Evolutionary conservation across 2,888 invertebrate genomes (phyloP).

Genomic region (Chrysodeixis includens): DNA sequence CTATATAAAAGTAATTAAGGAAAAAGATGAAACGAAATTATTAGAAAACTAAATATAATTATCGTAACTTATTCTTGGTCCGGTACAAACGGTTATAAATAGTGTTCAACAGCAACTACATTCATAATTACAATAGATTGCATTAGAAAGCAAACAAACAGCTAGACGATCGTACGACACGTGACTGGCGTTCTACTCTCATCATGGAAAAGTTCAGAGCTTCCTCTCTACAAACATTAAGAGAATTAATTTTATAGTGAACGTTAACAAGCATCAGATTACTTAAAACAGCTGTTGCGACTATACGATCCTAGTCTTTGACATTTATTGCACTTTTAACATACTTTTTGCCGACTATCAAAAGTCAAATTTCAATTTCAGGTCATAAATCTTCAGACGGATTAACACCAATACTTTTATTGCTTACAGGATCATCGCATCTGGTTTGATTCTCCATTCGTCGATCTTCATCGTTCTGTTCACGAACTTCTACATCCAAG

Average conservation of each 20-base stretch:
- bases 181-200: neutral
- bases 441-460: slow-evolving; percentile 93
- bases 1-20: no score
- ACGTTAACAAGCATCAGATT: neutral
- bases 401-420: slow-evolving; percentile 5
- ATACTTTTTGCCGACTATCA: neutral
- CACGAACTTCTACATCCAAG: slow-evolving; percentile 96
- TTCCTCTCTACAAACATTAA: neutral
- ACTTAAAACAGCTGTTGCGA: neutral
- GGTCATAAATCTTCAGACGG: neutral
- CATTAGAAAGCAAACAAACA: slow-evolving; percentile 3
- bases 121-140: neutral
- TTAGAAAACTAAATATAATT: neutral
- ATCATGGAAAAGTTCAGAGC: neutral
- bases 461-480: slow-evolving; percentile 97
- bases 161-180: neutral
- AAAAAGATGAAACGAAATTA: no score
- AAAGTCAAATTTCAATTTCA: neutral
- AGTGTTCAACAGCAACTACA: neutral
- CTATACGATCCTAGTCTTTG: neutral
- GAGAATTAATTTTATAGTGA: neutral
- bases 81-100: neutral
- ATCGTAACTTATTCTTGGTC: neutral
- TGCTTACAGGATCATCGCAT: slow-evolving; percentile 90
- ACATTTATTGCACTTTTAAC: slow-evolving; percentile 5